These are phyloP conservation scores for Rhyzopertha dominica DNA, from an alignment of 1,140 invertebrate genomes.

Conservation along the genomic window DNA sequence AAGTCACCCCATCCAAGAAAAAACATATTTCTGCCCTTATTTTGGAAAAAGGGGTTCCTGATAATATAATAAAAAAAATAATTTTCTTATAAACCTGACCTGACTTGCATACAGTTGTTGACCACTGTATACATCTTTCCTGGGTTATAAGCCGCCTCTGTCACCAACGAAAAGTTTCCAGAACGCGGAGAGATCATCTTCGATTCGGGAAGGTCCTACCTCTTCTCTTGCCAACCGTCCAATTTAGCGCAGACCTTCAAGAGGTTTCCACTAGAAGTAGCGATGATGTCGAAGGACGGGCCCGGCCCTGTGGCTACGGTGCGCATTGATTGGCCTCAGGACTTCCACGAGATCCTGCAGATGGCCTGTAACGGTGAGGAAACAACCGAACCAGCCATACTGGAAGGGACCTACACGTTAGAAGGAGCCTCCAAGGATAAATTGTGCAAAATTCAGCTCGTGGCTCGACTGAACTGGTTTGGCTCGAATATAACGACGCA, in stretches of 20 bases:
- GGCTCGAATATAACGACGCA: constrained; percentile 33
- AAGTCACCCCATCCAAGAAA: no score
- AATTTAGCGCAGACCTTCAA: constrained; percentile 24
- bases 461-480: constrained; percentile 32
- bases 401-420: constrained; percentile 13
- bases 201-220: constrained; percentile 32
- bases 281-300: constrained; percentile 18
- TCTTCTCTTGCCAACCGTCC: constrained; percentile 24
- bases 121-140: no score
- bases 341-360: constrained; percentile 35
- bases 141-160: no score
- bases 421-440: constrained; percentile 3
- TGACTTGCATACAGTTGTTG: no score
- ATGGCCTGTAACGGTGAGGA: constrained; percentile 23
- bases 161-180: no score
- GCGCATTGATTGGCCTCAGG: constrained; percentile 22
- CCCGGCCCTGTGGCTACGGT: constrained; percentile 15
- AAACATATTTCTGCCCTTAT: no score
- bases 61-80: no score
- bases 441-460: constrained; percentile 25
- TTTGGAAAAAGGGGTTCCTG: no score
- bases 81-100: no score
- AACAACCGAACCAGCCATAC: constrained; percentile 13
- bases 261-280: constrained; percentile 22
- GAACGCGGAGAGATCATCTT: constrained; percentile 21